Conservation (phyloP, 2,113 vertebrate genomes). For the Anolis sagrei region DNA sequence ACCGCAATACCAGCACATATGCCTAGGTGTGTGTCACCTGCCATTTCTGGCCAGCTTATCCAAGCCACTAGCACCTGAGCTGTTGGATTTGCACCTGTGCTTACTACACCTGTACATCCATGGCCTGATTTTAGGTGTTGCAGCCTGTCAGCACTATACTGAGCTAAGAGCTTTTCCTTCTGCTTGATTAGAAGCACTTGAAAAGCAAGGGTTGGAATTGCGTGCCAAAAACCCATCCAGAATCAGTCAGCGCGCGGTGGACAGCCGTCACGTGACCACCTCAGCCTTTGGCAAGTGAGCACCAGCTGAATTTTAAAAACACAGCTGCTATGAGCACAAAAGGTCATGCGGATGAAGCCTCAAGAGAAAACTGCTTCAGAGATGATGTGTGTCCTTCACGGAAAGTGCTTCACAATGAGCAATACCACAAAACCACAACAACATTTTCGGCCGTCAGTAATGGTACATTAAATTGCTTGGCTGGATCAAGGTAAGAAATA, state of each 20-base stretch:
- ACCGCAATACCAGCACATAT: slow-evolving; percentile 54
- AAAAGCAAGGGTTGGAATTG: background rate
- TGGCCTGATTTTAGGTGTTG: background rate
- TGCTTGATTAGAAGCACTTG: background rate
- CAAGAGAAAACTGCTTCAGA: background rate
- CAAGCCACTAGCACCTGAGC: background rate
- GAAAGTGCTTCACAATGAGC: background rate
- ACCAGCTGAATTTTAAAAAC: background rate
- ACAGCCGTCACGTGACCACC: background rate
- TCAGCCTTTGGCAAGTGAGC: background rate
- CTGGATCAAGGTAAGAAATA: background rate
- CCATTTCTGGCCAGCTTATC: background rate
- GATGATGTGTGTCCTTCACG: background rate
- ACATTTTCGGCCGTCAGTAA: background rate
- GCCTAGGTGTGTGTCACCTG: background rate
- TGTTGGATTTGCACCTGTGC: background rate
- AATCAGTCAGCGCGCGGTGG: background rate
- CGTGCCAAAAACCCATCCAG: background rate
- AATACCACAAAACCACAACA: background rate
- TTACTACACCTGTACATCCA: too few relatives aligned
- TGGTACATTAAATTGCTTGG: background rate
- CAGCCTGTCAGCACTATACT: background rate
- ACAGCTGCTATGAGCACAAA: background rate
- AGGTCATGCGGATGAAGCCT: background rate
- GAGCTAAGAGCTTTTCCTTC: background rate